phyloP scores from a whole-genome alignment of 2,797 vertebrate species.

The Anabas testudineus region DNA sequence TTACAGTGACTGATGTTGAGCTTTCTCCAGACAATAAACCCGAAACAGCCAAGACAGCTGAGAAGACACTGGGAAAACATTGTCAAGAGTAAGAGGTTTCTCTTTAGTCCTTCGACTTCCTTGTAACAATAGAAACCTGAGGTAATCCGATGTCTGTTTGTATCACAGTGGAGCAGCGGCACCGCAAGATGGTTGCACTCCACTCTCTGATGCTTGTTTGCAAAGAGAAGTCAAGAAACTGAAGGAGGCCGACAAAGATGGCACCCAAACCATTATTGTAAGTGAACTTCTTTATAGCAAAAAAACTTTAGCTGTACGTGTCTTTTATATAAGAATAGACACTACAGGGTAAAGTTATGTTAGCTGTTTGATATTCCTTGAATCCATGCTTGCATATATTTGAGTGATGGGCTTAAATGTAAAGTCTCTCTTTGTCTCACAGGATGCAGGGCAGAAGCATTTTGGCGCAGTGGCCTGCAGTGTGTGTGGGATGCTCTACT shows the following conservation, averaged over 20 bases:
- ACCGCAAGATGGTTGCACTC: conserved; percentile 73
- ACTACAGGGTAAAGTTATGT: not conserved
- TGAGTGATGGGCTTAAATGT: not conserved
- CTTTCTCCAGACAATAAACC: conserved; percentile 41
- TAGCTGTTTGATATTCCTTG: not conserved
- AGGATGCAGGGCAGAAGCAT: conserved; percentile 96
- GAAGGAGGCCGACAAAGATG: conserved; percentile 89
- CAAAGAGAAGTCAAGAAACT: conserved; percentile 89
- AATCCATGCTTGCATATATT: not conserved
- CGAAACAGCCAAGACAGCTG: conserved; percentile 18
- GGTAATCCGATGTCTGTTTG: conserved; percentile 47
- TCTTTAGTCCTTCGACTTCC: conserved; percentile 17
- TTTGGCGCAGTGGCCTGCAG: conserved; percentile 95
- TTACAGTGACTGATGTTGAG: conserved; percentile 23
- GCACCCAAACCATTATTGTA: conserved; percentile 90
- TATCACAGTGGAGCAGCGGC: conserved; percentile 64
- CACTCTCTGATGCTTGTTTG: conserved; percentile 85
- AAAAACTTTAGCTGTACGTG: not conserved
- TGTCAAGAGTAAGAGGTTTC: conserved; percentile 65
- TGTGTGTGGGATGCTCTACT: conserved; percentile 98
- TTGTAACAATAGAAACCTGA: not conserved
- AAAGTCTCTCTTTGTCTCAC: conserved; percentile 18
- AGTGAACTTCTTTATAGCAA: conserved; percentile 59
- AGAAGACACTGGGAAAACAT: conserved; percentile 36
- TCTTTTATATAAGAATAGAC: not conserved